phyloP scores from a whole-genome alignment of 2,888 invertebrate genomes.

The Amaurobius ferox region DNA sequence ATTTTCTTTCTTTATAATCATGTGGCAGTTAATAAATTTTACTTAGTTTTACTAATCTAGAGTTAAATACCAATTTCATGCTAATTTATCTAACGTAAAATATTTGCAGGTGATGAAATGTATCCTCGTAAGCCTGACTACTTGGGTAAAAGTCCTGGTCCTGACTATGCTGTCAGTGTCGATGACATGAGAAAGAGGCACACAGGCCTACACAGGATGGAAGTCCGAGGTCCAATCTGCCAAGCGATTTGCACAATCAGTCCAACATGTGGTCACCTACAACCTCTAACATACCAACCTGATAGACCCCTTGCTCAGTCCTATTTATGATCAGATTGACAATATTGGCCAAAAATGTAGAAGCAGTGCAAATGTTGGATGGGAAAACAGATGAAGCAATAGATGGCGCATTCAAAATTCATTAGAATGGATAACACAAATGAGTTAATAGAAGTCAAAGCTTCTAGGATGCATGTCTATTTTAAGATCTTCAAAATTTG shows the following conservation, averaged over 20 bases:
- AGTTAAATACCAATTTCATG: too few relatives aligned
- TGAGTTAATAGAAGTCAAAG: too few relatives aligned
- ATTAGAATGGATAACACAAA: too few relatives aligned
- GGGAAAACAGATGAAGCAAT: too few relatives aligned
- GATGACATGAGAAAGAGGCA: conserved; percentile 73
- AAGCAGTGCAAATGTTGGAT: too few relatives aligned
- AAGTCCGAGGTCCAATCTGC: conserved; percentile 71
- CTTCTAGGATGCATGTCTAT: too few relatives aligned
- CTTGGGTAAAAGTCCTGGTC: conserved; percentile 74
- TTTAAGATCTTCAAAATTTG: too few relatives aligned
- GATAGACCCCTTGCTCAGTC: conserved; percentile 56
- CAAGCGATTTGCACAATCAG: conserved; percentile 61
- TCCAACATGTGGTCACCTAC: conserved; percentile 71
- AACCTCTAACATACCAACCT: conserved; percentile 70
- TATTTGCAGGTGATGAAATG: conserved; percentile 76
- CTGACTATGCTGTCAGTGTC: conserved; percentile 73
- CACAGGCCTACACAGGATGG: conserved; percentile 72
- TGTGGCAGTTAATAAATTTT: too few relatives aligned
- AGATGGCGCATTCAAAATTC: too few relatives aligned
- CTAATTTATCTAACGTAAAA: too few relatives aligned
- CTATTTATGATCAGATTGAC: conserved; percentile 35
- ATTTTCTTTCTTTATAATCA: too few relatives aligned
- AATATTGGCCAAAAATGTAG: not conserved
- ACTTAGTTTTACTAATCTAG: too few relatives aligned
- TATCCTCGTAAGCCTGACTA: conserved; percentile 76